Evolutionary conservation across 2,113 vertebrate species (phyloP), one percentile per base, ranked within the genome.

Genomic region (Neotoma lepida): DNA sequence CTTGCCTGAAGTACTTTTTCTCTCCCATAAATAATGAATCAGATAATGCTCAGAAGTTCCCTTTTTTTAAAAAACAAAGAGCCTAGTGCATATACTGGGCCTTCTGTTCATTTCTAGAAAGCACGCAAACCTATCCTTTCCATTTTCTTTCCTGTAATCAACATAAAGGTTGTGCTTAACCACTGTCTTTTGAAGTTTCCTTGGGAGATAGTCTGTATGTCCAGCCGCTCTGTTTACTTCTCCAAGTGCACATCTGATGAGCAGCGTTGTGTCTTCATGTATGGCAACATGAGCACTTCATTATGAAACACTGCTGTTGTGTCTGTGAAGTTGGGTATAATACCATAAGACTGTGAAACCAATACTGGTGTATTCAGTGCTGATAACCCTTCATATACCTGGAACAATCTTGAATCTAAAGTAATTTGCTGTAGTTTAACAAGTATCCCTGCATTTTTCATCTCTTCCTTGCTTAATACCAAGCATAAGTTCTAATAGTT

Each of bases 271-370:
- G 93, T 94, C 92, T 95, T 88, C 86, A 88, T 89, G 90, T 92
- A 86, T 88, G 89, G 77, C 63, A 86, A 93, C 88, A 94, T 96
- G 73, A 94, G 77, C 88, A 88, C 94, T 86, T 94, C 96, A 74
- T 91, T 94, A 92, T 56, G 90, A 96, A 95, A 39, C 88, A 74
- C 93, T 96, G 94, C 95, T 95, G 93, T 96, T 97, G 95, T 96
- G 90, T 95, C 87, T 97, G 89, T 96, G 94, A 95, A 93, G 58
- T 95, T 91, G 93, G 92, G 58, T 96, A 33, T 94, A 92, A 95
- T 82, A 97, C 85, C 96, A 4, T 91, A 94, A 95, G 64, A 93
- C 35, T 95, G 93, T 95, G 86, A 96, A 95, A 91, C 77, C 86
- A 94, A 80, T 96, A 71, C 76, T 96, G 91, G 70, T 96, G 64